Evolutionary conservation across 2,113 vertebrate species (phyloP), one percentile per base, ranked within the genome.

Genomic region (Puffinus mauretanicus): DNA sequence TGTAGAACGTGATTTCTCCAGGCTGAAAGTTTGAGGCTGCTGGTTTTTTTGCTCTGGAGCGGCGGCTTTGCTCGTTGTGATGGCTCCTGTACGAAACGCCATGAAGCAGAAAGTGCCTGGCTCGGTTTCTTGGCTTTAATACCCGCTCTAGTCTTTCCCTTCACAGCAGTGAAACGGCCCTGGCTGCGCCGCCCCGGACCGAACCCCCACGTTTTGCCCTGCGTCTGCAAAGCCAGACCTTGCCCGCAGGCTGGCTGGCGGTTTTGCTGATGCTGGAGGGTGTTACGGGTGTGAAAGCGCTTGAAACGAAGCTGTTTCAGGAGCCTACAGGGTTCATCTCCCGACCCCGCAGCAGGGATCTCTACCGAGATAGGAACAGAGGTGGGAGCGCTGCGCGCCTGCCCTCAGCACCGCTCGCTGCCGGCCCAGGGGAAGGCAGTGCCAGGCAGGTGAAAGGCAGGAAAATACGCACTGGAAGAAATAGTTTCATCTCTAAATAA

Each of bases 351-450:
- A 21, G 34, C 52, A 66, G 32, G 34, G 86, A 46, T 66, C 69
- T 19, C 2, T 20, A 66, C 57, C 5, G 4, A 30, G 81, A 2
- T 15, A 9, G 0, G n/a, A 65, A 24, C 4, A 4, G 60, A 57
- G 60, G 34, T 77, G 64, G 49, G 25, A 84, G 3, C 2, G 3
- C 27, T 40, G 25, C 11, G 5, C 30, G 14, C 79, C 66, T 49
- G 30, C 27, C 8, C 9, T 11, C 40, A 80, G 49, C 76, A 73
- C 57, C 34, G 2, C 27, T 80, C 2, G 0, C 40, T 55, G 44
- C 87, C 22, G 21, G 65, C n/a, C 2, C 5, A 36, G 62, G n/a
- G 26, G 24, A 49, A 47, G 34, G 57, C 54, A 42, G 52, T 11
- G 1, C 34, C 57, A 1, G 67, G 78, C 21, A 30, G 32, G 36